These are phyloP conservation scores for Pygoscelis adeliae DNA, from an alignment of 2,113 vertebrate genomes.

Conservation along the genomic window DNA sequence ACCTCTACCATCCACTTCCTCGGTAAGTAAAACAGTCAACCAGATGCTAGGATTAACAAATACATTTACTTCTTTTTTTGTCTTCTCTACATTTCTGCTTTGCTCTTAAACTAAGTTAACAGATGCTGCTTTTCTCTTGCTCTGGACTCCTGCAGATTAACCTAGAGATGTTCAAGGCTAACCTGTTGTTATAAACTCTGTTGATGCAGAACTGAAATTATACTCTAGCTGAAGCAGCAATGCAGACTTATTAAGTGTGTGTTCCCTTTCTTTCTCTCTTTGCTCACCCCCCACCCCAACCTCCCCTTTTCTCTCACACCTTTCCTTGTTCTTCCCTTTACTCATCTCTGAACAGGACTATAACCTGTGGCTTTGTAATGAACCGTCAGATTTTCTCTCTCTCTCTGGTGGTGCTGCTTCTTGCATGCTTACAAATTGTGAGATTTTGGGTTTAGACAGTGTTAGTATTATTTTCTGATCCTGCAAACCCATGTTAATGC, in stretches of 20 bases:
- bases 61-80: background rate
- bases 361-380: background rate
- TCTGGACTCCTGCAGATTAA: background rate
- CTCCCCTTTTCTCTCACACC: background rate
- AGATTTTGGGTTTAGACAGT: background rate
- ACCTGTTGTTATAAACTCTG: conserved; percentile 10
- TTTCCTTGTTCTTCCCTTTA: background rate
- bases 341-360: background rate
- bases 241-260: background rate
- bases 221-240: background rate
- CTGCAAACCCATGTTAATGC: background rate
- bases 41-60: conserved; percentile 66
- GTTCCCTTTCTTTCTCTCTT: background rate
- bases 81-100: background rate
- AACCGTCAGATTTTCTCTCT: background rate
- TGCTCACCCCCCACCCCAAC: fast-evolving
- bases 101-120: conserved; percentile 3
- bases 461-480: background rate
- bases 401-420: background rate
- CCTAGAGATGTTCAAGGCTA: background rate
- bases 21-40: conserved; percentile 83
- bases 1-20: conserved; percentile 98
- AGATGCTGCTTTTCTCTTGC: conserved; percentile 2
- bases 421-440: background rate
- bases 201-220: background rate